Evolutionary conservation across 2,888 invertebrate species (phyloP).

Genomic region (Pharmacophagus antenor): DNA sequence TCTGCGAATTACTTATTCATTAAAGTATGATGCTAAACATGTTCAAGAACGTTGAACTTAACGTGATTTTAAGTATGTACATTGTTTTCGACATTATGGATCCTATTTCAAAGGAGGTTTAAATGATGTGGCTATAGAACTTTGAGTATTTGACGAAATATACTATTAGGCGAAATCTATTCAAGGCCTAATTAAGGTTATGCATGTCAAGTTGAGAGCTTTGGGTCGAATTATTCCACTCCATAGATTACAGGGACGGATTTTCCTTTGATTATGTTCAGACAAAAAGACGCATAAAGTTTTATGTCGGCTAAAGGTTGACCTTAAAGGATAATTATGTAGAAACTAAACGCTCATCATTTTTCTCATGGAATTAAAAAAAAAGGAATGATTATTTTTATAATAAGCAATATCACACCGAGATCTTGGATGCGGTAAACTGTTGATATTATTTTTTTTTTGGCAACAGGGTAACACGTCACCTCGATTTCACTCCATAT

Average conservation of each 20-base stretch:
- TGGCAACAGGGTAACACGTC: no score
- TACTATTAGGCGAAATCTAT: slow-evolving; percentile 15
- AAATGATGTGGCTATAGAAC: slow-evolving; percentile 12
- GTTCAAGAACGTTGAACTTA: background rate
- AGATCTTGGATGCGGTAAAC: no score
- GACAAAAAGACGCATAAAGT: slow-evolving; percentile 28
- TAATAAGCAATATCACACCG: no score
- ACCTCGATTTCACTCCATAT: no score
- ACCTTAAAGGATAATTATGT: slow-evolving; percentile 21
- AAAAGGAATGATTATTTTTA: background rate
- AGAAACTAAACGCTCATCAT: background rate
- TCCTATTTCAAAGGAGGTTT: slow-evolving; percentile 7
- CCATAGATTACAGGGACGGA: slow-evolving; percentile 30
- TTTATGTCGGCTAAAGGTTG: slow-evolving; percentile 2
- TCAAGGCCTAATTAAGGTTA: slow-evolving; percentile 18
- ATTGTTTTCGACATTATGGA: background rate
- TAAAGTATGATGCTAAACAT: no score
- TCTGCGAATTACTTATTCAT: background rate
- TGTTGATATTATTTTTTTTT: no score
- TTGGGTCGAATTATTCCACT: slow-evolving; percentile 31
- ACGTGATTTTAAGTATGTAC: background rate
- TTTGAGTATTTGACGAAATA: slow-evolving; percentile 10
- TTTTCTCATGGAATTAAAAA: background rate
- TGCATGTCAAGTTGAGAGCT: slow-evolving; percentile 28
- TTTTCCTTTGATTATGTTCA: slow-evolving; percentile 29